These are phyloP conservation scores for Lepidurus apus DNA, from an alignment of 1,140 invertebrate species.

Conservation along the genomic window DNA sequence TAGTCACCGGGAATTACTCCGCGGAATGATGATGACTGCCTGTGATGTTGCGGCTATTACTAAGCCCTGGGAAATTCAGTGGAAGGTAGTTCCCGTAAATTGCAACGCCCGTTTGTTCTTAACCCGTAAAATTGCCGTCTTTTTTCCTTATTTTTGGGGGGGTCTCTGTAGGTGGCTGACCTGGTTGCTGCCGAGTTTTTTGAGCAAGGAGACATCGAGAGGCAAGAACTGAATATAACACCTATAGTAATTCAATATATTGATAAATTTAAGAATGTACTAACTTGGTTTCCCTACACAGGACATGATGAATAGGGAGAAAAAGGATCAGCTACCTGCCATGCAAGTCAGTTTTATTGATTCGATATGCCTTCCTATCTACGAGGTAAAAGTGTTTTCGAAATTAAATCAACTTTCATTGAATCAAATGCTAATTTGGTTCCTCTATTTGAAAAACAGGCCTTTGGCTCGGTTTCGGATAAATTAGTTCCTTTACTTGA, in stretches of 20 bases:
- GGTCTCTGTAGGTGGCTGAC: conserved; percentile 60
- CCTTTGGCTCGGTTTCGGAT: conserved; percentile 71
- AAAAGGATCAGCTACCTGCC: conserved; percentile 85
- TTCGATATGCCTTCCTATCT: conserved; percentile 90
- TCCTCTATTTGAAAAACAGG: conserved; percentile 52
- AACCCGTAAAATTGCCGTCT: conserved; percentile 21
- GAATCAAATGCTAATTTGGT: not conserved
- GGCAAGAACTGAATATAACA: conserved; percentile 73
- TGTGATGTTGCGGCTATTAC: conserved; percentile 93
- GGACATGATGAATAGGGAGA: conserved; percentile 95
- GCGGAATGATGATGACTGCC: conserved; percentile 94
- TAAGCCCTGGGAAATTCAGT: conserved; percentile 92
- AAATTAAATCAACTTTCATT: not conserved
- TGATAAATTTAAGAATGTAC: conserved; percentile 14
- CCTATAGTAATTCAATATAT: conserved; percentile 63
- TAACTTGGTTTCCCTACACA: conserved; percentile 47
- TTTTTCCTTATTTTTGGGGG: conserved; percentile 15
- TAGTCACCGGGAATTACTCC: conserved; percentile 67
- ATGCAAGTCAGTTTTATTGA: conserved; percentile 98
- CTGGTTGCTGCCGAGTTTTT: conserved; percentile 93
- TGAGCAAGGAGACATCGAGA: conserved; percentile 88
- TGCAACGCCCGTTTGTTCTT: not conserved
- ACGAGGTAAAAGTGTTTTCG: conserved; percentile 61
- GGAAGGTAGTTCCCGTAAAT: conserved; percentile 52
- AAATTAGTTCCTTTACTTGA: conserved; percentile 72